phyloP scores from a whole-genome alignment of 1,140 invertebrate genomes.

The Neoseiulus cucumeris region DNA sequence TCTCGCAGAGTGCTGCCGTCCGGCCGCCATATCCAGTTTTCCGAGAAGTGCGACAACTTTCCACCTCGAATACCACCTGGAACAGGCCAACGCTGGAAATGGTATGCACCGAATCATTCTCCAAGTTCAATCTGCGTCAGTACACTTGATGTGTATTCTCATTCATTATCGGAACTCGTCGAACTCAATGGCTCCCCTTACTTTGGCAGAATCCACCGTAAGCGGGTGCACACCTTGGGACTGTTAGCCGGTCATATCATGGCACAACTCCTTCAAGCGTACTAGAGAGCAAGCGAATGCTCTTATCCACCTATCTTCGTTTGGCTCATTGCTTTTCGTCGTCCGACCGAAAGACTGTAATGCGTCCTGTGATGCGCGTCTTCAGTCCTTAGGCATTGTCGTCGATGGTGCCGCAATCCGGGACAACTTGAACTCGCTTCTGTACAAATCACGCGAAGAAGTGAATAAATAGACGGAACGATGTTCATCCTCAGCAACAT shows the following conservation, averaged over 20 bases:
- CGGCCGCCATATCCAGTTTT: constrained; percentile 26
- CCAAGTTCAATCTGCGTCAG: constrained; percentile 19
- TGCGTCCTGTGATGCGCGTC: constrained; percentile 56
- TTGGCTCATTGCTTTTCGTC: constrained; percentile 58
- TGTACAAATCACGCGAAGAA: no score
- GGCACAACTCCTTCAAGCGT: neutral
- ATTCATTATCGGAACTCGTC: no score
- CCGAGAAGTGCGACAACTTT: constrained; percentile 52
- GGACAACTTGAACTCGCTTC: constrained; percentile 53
- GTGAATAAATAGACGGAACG: no score
- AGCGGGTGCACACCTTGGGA: neutral
- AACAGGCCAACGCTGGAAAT: no score
- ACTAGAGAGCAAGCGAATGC: constrained; percentile 36
- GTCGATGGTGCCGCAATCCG: constrained; percentile 29
- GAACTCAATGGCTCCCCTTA: constrained; percentile 16
- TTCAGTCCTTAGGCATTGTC: constrained; percentile 64
- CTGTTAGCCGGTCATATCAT: neutral
- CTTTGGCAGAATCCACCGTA: no score
- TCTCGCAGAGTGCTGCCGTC: constrained; percentile 51
- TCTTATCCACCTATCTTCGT: constrained; percentile 60
- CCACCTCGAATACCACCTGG: constrained; percentile 52
- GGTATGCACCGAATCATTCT: no score
- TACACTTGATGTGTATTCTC: neutral
- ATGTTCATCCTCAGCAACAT: no score
- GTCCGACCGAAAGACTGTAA: constrained; percentile 47